Conservation (phyloP, 2,113 vertebrate species). For the Verasper variegatus region DNA sequence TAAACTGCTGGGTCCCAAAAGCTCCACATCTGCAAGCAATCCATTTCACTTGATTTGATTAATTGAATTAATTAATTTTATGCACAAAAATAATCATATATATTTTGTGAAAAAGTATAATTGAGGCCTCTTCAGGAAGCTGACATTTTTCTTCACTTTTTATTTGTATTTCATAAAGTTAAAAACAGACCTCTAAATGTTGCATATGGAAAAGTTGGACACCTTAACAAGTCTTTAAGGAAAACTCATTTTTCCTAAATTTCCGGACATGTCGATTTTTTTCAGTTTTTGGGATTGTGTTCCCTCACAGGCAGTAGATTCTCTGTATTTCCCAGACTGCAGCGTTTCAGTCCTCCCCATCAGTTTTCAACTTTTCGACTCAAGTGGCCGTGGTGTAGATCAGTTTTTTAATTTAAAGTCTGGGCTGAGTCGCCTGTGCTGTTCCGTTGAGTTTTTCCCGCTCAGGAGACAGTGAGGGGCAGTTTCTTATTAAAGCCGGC, state of each 20-base stretch:
- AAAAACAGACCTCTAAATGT: neutral
- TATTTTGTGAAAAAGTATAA: neutral
- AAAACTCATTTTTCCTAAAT: too few relatives aligned
- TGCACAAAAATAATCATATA: neutral
- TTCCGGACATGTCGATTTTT: too few relatives aligned
- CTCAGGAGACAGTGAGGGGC: slow-evolving; percentile 22
- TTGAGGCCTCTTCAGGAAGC: neutral
- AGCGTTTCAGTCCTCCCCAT: neutral
- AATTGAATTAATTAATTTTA: too few relatives aligned
- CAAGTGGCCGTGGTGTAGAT: neutral
- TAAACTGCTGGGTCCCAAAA: too few relatives aligned
- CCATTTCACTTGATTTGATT: too few relatives aligned
- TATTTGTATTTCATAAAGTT: neutral
- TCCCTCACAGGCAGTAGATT: neutral
- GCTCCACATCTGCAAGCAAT: too few relatives aligned
- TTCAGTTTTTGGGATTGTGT: neutral
- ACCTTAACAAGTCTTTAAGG: too few relatives aligned
- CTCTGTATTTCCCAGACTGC: neutral
- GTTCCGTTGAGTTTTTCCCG: slow-evolving; percentile 34
- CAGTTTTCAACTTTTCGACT: neutral
- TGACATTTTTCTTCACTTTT: neutral
- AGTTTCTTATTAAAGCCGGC: slow-evolving; percentile 60
- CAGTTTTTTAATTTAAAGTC: too few relatives aligned
- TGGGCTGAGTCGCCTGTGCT: neutral
- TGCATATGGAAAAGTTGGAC: too few relatives aligned